phyloP scores from a whole-genome alignment of 2,797 vertebrate genomes.

The Callimico goeldii region DNA sequence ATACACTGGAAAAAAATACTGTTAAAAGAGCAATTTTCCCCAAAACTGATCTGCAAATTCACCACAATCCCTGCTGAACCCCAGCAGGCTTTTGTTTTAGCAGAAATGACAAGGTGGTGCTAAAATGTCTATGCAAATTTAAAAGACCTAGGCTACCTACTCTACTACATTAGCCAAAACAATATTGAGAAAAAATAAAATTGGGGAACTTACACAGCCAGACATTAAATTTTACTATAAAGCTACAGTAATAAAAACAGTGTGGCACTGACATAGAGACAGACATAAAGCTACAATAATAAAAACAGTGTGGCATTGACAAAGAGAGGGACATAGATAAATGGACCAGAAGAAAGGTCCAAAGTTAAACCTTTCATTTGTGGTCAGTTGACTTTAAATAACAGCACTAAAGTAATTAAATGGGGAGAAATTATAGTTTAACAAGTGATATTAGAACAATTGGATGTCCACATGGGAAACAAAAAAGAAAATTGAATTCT shows the following conservation, averaged over 20 bases:
- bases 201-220: rapidly evolving
- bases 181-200: no score
- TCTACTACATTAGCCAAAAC: no score
- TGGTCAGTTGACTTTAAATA: neutral
- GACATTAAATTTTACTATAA: no score
- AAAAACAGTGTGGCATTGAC: neutral
- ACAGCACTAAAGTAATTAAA: neutral
- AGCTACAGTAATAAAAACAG: neutral
- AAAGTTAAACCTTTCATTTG: neutral
- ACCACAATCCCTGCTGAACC: neutral
- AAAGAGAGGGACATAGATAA: rapidly evolving
- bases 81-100: neutral
- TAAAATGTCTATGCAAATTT: neutral
- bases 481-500: neutral
- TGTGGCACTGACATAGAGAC: neutral
- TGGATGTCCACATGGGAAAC: no score
- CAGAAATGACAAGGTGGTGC: rapidly evolving
- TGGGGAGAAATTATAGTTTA: neutral
- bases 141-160: neutral
- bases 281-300: neutral
- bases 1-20: neutral
- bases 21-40: neutral
- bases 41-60: neutral
- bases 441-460: neutral
- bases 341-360: neutral